Evolutionary conservation across 2,888 invertebrate species (phyloP).

Genomic region (Laothoe populi): DNA sequence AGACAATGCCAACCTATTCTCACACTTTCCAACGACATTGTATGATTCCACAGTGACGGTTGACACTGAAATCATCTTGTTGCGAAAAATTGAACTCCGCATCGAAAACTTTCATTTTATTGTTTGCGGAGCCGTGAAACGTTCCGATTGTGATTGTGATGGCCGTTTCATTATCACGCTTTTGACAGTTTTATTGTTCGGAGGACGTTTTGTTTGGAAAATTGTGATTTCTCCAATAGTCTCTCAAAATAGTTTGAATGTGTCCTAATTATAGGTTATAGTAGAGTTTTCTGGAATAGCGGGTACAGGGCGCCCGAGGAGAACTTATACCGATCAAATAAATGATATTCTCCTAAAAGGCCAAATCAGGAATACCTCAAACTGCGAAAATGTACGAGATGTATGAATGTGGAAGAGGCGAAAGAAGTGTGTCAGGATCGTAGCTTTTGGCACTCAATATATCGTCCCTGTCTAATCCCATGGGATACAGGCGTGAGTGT

Average conservation of each 20-base stretch:
- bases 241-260: neutral
- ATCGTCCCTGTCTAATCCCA: too few species aligned
- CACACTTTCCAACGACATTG: constrained; percentile 82
- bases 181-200: constrained; percentile 9
- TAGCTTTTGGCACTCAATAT: too few species aligned
- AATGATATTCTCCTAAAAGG: too few species aligned
- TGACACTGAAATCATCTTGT: constrained; percentile 44
- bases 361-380: too few species aligned
- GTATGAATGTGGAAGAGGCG: too few species aligned
- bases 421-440: too few species aligned
- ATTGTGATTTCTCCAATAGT: neutral
- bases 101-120: constrained; percentile 22
- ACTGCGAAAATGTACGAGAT: too few species aligned
- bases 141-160: constrained; percentile 8
- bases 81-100: neutral
- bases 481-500: too few species aligned
- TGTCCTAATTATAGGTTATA: neutral
- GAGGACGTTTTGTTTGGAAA: neutral
- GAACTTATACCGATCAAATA: too few species aligned
- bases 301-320: too few species aligned
- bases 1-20: constrained; percentile 66
- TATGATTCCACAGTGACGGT: constrained; percentile 62
- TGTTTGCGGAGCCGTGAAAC: constrained; percentile 11
- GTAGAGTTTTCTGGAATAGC: too few species aligned
- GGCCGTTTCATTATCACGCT: constrained; percentile 4